Base-by-base conservation (phyloP, 2,797 vertebrate species). In the Ispidina picta region DNA sequence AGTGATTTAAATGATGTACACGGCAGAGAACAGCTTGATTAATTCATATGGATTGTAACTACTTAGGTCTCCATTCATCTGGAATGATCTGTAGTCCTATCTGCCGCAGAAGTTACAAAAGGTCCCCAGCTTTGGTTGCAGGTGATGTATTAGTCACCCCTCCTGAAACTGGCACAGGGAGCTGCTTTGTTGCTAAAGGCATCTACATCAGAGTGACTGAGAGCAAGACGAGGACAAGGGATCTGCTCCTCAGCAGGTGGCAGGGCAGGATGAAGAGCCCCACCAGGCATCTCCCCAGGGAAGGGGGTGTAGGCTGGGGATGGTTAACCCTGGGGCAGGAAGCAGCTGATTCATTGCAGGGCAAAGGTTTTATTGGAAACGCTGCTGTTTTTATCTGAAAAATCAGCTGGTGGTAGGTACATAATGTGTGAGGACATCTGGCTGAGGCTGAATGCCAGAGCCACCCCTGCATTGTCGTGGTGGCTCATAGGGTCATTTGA, bases 21-120 rank as follows among this genome's bases (percentile, higher is more conserved):
- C 18, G 22, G 51, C 41, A 86, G 90, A 73, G 74, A 94, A 59
- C 90, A 92, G 90, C 95, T 89, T 90, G 94, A 95, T 96, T 96
- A 94, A 94, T 90, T 94, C 86, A 8, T 66, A 26, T 6, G 59
- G 70, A 83, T 75, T 69, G 86, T 62, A 92, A 88, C 89, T 88
- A 71, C 89, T 93, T 69, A 70, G 73, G 77, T 63, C 69, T 93
- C 83, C 94, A 63, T 94, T 95, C 89, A 89, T 93, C 94, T 73
- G 68, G 83, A 90, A 71, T 76, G 94, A 94, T 94, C 93, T 86
- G 62, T 58, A 63, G 71, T 64, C 91, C 84, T 93, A 10, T 59
- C 86, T 83, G 83, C 79, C 0, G 2, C 73, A 75, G 86, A 80
- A 92, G 95, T n/a, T 83, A 94, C 84, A 86, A 88, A 88, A 86